These are phyloP conservation scores for Gallirallus australis DNA, from an alignment of 2,797 vertebrate species.

Conservation along the genomic window DNA sequence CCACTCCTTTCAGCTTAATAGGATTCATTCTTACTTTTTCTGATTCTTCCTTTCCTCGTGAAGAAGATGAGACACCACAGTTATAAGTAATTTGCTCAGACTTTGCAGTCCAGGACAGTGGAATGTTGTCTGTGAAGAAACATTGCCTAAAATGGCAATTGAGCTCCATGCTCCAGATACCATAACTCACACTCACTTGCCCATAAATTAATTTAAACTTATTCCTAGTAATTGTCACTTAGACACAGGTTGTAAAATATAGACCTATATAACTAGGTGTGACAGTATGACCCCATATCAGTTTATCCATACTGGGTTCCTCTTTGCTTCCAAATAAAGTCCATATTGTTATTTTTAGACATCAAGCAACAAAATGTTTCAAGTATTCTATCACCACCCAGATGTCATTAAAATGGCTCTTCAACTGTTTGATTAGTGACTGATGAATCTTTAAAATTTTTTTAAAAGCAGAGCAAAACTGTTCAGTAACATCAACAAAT, in stretches of 20 bases:
- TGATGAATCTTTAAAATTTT: neutral
- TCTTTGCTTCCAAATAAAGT: neutral
- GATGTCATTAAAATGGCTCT: neutral
- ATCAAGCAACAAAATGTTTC: neutral
- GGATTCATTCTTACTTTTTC: neutral
- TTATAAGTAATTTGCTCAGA: neutral
- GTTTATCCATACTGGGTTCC: neutral
- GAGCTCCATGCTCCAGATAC: neutral
- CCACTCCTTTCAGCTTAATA: neutral
- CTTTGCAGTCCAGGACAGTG: neutral
- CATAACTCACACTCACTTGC: neutral
- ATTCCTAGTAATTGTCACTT: neutral
- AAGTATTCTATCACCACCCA: neutral
- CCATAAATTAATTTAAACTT: neutral
- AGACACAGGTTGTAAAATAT: neutral
- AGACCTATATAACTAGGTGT: neutral
- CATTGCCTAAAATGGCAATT: neutral
- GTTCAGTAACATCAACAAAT: neutral
- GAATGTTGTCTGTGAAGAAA: neutral
- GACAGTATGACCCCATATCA: neutral
- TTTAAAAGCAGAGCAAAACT: neutral
- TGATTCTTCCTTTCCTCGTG: neutral
- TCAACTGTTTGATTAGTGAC: neutral
- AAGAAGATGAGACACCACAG: neutral
- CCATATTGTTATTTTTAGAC: neutral